Evolutionary conservation across 1,140 invertebrate genomes (phyloP).

Genomic region (Onthophagus taurus): DNA sequence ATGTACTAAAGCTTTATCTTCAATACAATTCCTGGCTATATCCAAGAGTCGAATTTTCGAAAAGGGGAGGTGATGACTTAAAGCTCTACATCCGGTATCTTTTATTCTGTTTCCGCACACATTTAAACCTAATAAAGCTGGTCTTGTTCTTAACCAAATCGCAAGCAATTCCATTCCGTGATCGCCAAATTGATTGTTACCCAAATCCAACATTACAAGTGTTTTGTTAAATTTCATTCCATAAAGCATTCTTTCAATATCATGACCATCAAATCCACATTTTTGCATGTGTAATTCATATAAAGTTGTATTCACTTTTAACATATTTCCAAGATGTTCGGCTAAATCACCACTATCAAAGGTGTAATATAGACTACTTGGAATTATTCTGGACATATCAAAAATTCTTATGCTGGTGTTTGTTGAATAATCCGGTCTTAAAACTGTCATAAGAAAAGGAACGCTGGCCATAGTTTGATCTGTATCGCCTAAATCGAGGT

Average conservation of each 20-base stretch:
- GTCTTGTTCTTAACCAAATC: conserved; percentile 41
- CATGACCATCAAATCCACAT: conserved; percentile 45
- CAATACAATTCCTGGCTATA: conserved; percentile 44
- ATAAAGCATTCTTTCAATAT: conserved; percentile 43
- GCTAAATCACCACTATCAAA: conserved; percentile 30
- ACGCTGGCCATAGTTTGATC: conserved; percentile 43
- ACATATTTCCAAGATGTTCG: conserved; percentile 28
- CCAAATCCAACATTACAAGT: conserved; percentile 44
- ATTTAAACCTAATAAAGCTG: conserved; percentile 40
- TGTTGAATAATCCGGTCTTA: conserved; percentile 33
- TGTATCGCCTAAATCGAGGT: conserved; percentile 46
- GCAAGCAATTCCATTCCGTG: conserved; percentile 42
- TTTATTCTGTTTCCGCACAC: conserved; percentile 45
- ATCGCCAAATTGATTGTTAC: conserved; percentile 47
- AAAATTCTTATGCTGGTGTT: conserved; percentile 42
- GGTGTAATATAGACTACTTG: conserved; percentile 23
- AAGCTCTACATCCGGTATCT: conserved; percentile 39
- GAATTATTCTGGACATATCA: conserved; percentile 46
- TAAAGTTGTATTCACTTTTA: conserved; percentile 40
- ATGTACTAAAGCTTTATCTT: conserved; percentile 39
- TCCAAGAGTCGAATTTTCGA: conserved; percentile 46
- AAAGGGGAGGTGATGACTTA: conserved; percentile 43
- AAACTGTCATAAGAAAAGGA: conserved; percentile 37
- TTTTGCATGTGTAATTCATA: conserved; percentile 49
- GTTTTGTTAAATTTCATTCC: conserved; percentile 42